These are phyloP conservation scores for Fistularia commersonii DNA, from an alignment of 2,797 vertebrate genomes.

Conservation along the genomic window DNA sequence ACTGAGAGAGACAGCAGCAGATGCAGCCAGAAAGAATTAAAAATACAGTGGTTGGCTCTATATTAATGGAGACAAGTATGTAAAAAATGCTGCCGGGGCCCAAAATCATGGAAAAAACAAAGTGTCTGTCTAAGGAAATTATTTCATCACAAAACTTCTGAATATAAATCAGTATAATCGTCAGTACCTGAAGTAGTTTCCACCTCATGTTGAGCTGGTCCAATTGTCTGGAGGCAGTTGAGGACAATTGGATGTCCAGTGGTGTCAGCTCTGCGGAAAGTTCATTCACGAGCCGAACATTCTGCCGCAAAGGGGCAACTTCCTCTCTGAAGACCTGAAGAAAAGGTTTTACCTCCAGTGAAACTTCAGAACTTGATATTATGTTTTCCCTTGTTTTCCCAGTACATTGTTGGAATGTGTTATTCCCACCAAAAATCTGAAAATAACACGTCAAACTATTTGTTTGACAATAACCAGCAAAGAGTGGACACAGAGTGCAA, in stretches of 20 bases:
- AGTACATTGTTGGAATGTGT: no score
- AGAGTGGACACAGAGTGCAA: neutral
- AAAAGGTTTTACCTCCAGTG: neutral
- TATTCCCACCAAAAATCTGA: no score
- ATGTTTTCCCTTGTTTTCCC: no score
- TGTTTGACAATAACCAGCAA: neutral
- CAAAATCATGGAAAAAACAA: neutral
- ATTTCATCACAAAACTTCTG: neutral
- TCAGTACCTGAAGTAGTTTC: conserved; percentile 89
- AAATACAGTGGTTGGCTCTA: neutral
- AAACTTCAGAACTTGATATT: neutral
- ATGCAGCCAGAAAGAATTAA: conserved; percentile 4
- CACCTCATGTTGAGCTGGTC: conserved; percentile 95
- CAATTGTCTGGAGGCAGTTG: conserved; percentile 87
- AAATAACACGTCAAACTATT: no score
- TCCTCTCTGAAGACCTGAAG: conserved; percentile 88
- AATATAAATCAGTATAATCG: neutral
- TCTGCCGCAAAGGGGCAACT: conserved; percentile 84
- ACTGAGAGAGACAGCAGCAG: conserved; percentile 1
- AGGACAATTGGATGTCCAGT: conserved; percentile 89
- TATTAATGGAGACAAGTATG: conserved; percentile 11
- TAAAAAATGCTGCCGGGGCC: conserved; percentile 12
- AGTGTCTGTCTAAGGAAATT: neutral
- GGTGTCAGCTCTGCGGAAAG: conserved; percentile 87
- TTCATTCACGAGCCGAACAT: conserved; percentile 88